phyloP scores from a whole-genome alignment of 2,888 invertebrate genomes.

The Portevinia maculata region DNA sequence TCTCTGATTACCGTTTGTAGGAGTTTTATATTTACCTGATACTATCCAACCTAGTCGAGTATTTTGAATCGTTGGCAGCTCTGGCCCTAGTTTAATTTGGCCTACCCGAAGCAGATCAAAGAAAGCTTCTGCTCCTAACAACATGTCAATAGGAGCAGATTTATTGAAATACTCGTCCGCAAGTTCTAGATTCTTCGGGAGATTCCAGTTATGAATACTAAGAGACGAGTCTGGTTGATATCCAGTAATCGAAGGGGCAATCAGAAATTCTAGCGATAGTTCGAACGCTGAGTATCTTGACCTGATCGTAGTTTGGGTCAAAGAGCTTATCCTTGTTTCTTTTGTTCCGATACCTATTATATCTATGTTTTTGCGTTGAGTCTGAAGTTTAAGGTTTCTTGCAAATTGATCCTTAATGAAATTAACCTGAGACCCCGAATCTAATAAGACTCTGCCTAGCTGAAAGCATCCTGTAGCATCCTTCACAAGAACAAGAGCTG shows the following conservation, averaged over 20 bases:
- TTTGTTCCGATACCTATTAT: not conserved
- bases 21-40: conserved; percentile 12
- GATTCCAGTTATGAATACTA: conserved; percentile 34
- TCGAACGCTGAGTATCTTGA: conserved; percentile 49
- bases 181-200: conserved; percentile 41
- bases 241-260: conserved; percentile 56
- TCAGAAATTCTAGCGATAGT: conserved; percentile 31
- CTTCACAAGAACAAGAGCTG: not conserved
- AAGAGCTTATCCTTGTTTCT: conserved; percentile 29
- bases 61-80: not conserved
- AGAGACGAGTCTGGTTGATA: conserved; percentile 61
- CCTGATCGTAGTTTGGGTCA: conserved; percentile 43
- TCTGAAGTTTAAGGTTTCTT: not conserved
- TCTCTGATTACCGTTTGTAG: too few relatives aligned
- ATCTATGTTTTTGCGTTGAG: not conserved
- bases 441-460: not conserved
- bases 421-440: not conserved
- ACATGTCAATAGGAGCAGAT: conserved; percentile 34
- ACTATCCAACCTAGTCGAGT: conserved; percentile 38
- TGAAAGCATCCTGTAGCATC: not conserved
- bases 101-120: conserved; percentile 5
- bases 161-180: conserved; percentile 50
- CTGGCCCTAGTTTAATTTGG: not conserved
- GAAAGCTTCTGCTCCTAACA: conserved; percentile 42
- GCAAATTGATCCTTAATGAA: not conserved